phyloP scores from a whole-genome alignment of 2,797 vertebrate species.

The Artibeus lituratus region DNA sequence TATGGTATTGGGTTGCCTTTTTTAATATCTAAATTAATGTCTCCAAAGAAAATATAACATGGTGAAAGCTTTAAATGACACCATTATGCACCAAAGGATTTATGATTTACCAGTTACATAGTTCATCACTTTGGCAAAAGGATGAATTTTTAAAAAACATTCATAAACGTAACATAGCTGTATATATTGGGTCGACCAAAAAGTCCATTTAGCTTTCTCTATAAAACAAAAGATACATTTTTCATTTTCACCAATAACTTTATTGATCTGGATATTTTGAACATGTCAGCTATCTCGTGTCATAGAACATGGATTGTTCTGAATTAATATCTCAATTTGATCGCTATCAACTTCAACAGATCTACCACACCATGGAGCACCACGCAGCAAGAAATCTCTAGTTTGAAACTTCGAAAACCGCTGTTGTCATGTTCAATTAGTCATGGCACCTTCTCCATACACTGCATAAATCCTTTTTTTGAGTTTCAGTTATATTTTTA shows the following conservation, averaged over 20 bases:
- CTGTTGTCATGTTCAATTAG: neutral
- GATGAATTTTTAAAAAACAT: constrained; percentile 89
- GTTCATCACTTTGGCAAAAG: constrained; percentile 95
- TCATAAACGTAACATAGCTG: constrained; percentile 91
- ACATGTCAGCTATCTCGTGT: neutral
- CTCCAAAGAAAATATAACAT: constrained; percentile 90
- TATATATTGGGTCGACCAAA: constrained; percentile 75
- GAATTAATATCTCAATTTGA: neutral
- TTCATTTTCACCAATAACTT: neutral
- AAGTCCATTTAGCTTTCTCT: too few species aligned
- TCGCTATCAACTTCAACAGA: neutral
- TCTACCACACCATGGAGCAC: neutral
- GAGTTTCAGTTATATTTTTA: neutral
- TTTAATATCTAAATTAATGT: constrained; percentile 83
- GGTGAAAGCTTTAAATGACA: constrained; percentile 92
- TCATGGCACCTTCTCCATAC: neutral
- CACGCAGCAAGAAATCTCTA: neutral
- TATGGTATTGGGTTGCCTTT: constrained; percentile 4
- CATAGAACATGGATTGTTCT: neutral
- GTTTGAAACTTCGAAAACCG: neutral
- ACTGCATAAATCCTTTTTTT: neutral
- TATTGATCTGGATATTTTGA: neutral
- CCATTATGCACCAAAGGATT: constrained; percentile 85
- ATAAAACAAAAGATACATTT: too few species aligned
- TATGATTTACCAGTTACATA: constrained; percentile 84